phyloP scores from a whole-genome alignment of 2,797 vertebrate species.

The Allochrocebus solatus region DNA sequence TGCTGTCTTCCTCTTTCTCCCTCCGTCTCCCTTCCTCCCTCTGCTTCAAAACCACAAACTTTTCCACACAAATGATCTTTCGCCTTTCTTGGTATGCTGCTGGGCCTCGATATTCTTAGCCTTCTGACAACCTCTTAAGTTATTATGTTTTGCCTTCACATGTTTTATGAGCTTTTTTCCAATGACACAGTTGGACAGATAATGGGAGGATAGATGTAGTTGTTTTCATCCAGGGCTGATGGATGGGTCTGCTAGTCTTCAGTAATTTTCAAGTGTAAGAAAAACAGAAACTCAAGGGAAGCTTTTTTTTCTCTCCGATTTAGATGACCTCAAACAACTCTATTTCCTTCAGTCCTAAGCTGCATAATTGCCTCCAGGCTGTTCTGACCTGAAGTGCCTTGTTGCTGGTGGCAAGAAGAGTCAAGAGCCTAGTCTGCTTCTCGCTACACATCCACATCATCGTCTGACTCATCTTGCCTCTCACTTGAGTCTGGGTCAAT shows the following conservation, averaged over 20 bases:
- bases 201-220: background rate
- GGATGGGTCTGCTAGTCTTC: background rate
- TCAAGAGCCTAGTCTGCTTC: background rate
- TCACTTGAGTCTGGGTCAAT: background rate
- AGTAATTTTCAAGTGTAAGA: background rate
- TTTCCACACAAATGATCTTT: background rate
- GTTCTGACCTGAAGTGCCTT: background rate
- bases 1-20: background rate
- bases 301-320: background rate
- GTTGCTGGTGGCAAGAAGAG: background rate
- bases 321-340: background rate
- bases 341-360: background rate
- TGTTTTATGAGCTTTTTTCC: slow-evolving; percentile 31
- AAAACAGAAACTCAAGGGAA: background rate
- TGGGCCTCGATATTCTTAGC: background rate
- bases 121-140: background rate
- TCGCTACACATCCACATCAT: too few species aligned
- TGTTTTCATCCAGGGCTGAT: background rate
- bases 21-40: background rate
- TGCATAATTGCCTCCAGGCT: background rate
- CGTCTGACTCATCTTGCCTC: background rate
- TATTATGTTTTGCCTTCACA: background rate
- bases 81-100: background rate
- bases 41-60: background rate
- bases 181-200: background rate